phyloP scores from a whole-genome alignment of 2,113 vertebrate genomes.

The Hydropotes inermis region DNA sequence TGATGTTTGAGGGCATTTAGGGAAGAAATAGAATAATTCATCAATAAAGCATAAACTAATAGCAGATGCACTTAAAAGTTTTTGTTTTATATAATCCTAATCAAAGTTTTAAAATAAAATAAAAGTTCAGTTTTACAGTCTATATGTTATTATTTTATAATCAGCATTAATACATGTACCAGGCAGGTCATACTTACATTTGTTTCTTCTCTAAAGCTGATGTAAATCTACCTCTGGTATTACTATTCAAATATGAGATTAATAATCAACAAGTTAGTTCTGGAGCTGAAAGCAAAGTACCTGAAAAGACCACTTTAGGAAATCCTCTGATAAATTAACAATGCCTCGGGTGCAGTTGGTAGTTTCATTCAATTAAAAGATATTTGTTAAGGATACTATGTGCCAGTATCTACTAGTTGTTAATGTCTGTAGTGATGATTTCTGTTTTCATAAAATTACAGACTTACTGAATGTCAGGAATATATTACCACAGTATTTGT shows the following conservation, averaged over 20 bases:
- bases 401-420: neutral
- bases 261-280: neutral
- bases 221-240: neutral
- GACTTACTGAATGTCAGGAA: neutral
- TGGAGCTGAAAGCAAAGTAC: neutral
- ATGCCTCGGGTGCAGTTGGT: neutral
- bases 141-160: neutral
- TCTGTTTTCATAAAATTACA: neutral
- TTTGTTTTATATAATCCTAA: neutral
- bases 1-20: neutral
- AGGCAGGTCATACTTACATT: neutral
- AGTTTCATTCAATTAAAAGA: neutral
- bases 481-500: neutral
- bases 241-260: neutral
- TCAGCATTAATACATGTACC: neutral
- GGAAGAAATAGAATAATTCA: neutral
- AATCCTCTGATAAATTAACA: neutral
- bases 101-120: neutral
- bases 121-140: neutral
- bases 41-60: neutral
- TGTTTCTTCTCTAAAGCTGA: neutral
- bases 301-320: neutral
- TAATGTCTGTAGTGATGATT: neutral
- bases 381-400: neutral
- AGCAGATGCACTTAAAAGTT: neutral